Evolutionary conservation across 2,888 invertebrate genomes (phyloP).

Genomic region (Sphinx pinastri): DNA sequence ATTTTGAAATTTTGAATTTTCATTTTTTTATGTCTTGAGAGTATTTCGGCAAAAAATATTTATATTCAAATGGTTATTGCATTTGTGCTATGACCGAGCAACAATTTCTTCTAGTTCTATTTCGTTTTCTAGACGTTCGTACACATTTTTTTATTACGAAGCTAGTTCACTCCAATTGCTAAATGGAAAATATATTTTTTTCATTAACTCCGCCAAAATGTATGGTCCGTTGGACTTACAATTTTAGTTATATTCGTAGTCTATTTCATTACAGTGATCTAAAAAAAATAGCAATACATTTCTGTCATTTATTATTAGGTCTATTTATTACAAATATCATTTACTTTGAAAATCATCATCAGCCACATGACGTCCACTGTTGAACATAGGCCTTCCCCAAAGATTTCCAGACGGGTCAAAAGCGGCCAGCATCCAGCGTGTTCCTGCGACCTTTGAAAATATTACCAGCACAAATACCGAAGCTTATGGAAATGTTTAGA

Average conservation of each 20-base stretch:
- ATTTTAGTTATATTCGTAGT: constrained; percentile 7
- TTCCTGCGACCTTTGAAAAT: too few relatives aligned
- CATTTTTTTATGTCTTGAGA: too few relatives aligned
- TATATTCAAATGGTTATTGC: not conserved
- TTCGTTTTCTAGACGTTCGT: not conserved
- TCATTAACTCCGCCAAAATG: not conserved
- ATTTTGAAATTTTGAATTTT: too few relatives aligned
- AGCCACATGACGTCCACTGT: too few relatives aligned
- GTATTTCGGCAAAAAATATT: not conserved
- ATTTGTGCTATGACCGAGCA: constrained; percentile 1
- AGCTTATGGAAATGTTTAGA: too few relatives aligned
- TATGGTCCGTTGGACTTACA: not conserved
- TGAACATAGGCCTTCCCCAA: too few relatives aligned
- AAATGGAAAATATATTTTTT: constrained; percentile 15
- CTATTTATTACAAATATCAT: too few relatives aligned
- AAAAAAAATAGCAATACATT: not conserved
- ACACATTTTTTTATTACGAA: constrained; percentile 4
- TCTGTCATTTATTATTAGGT: not conserved
- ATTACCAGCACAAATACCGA: too few relatives aligned
- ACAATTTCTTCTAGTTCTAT: constrained; percentile 5
- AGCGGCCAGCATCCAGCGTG: too few relatives aligned
- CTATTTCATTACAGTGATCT: constrained; percentile 1
- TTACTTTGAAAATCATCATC: too few relatives aligned
- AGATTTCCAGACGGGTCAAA: too few relatives aligned
- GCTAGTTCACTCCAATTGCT: not conserved